phyloP scores from a whole-genome alignment of 2,797 vertebrate species.

The Danio albolineatus region DNA sequence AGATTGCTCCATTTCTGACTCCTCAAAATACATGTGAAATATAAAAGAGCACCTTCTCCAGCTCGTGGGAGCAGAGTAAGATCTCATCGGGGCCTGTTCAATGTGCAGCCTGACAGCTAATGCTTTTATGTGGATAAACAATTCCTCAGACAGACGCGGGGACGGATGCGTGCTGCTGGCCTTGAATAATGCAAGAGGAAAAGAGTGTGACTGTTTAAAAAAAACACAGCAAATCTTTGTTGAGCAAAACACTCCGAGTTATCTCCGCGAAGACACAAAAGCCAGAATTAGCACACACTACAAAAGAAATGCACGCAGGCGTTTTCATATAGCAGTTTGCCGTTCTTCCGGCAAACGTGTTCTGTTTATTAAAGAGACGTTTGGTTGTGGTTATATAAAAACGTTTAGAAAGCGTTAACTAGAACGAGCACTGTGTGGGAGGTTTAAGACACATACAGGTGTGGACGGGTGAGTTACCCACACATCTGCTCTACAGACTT shows the following conservation, averaged over 20 bases:
- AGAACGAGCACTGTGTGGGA: slow-evolving; percentile 73
- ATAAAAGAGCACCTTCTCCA: slow-evolving; percentile 62
- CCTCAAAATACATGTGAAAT: slow-evolving; percentile 31
- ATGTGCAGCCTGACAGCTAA: slow-evolving; percentile 66
- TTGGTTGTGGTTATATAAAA: slow-evolving; percentile 80
- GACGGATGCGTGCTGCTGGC: slow-evolving; percentile 55
- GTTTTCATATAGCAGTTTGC: slow-evolving; percentile 78
- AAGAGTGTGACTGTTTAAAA: slow-evolving; percentile 8
- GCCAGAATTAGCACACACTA: background rate
- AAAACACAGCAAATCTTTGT: slow-evolving; percentile 18
- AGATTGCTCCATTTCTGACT: slow-evolving; percentile 26
- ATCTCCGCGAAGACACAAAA: slow-evolving; percentile 1
- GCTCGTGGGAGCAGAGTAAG: slow-evolving; percentile 58
- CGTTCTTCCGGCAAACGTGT: slow-evolving; percentile 69
- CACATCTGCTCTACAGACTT: slow-evolving; percentile 74
- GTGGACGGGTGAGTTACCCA: slow-evolving; percentile 72
- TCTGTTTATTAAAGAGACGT: slow-evolving; percentile 78
- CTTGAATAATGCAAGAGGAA: slow-evolving; percentile 62
- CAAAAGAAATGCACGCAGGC: slow-evolving; percentile 51
- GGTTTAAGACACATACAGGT: slow-evolving; percentile 63
- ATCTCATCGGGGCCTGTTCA: slow-evolving; percentile 59
- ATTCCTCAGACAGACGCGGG: slow-evolving; percentile 55
- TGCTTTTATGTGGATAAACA: slow-evolving; percentile 67
- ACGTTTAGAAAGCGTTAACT: slow-evolving; percentile 81
- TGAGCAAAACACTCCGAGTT: background rate